Conservation (phyloP, 1,140 invertebrate species). For the Lucilia sericata region DNA sequence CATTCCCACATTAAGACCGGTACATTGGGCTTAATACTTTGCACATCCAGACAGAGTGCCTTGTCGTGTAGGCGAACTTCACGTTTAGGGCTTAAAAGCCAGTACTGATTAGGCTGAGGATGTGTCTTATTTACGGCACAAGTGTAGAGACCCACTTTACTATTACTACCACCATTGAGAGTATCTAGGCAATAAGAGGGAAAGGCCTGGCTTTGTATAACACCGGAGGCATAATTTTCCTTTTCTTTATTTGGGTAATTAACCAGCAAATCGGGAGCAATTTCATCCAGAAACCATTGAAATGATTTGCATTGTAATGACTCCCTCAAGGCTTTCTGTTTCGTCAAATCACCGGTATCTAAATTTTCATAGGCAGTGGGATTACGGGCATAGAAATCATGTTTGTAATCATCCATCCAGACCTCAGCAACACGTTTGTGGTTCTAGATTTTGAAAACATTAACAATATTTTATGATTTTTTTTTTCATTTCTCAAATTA, state of each 20-base stretch:
- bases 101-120: conserved; percentile 72
- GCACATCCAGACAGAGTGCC: conserved; percentile 91
- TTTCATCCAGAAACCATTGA: conserved; percentile 94
- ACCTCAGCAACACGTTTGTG: conserved; percentile 93
- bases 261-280: conserved; percentile 91
- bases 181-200: conserved; percentile 82
- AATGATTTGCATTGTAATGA: conserved; percentile 90
- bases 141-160: conserved; percentile 75
- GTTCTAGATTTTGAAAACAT: conserved; percentile 72
- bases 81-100: conserved; percentile 90
- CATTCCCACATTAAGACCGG: conserved; percentile 86
- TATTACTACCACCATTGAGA: conserved; percentile 74
- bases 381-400: conserved; percentile 83
- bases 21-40: conserved; percentile 78
- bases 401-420: conserved; percentile 98
- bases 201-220: conserved; percentile 76
- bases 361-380: conserved; percentile 81
- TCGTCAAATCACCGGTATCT: conserved; percentile 84
- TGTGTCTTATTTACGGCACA: conserved; percentile 70
- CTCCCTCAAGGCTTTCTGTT: conserved; percentile 81
- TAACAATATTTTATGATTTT: background rate
- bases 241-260: conserved; percentile 94
- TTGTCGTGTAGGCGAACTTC: conserved; percentile 86
- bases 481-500: background rate
- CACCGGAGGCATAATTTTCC: conserved; percentile 85